Evolutionary conservation across 2,888 invertebrate genomes (phyloP).

Genomic region (Polia nebulosa): DNA sequence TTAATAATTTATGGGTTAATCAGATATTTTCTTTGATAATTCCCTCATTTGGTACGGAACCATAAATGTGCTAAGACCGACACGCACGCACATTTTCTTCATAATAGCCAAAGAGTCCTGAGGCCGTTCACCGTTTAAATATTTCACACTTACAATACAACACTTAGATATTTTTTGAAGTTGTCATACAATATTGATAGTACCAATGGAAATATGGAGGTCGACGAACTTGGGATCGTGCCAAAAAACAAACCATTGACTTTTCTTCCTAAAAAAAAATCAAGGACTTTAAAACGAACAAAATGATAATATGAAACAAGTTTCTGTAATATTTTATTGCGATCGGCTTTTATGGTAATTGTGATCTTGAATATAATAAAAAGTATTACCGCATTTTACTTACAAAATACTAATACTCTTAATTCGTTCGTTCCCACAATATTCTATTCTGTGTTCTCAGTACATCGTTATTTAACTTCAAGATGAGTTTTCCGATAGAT

Average conservation of each 20-base stretch:
- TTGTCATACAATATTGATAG: not conserved
- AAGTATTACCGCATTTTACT: constrained; percentile 11
- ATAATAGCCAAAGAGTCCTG: not conserved
- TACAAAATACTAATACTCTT: not conserved
- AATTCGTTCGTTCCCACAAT: not conserved
- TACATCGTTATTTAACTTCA: not conserved
- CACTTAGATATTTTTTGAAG: not conserved
- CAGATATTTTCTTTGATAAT: too few relatives aligned
- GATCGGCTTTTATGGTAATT: not conserved
- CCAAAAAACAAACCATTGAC: not conserved
- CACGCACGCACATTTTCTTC: too few relatives aligned
- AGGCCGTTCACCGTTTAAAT: not conserved
- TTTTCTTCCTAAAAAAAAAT: not conserved
- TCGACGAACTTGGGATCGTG: not conserved
- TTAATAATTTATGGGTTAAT: too few relatives aligned
- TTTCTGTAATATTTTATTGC: not conserved
- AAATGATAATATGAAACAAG: constrained; percentile 4
- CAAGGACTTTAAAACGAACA: not conserved
- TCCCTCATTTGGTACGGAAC: too few relatives aligned
- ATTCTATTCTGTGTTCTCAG: not conserved
- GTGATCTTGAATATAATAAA: constrained; percentile 15
- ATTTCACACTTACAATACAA: not conserved
- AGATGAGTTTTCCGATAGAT: not conserved
- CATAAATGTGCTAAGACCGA: too few relatives aligned
- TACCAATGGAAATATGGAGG: not conserved